A percentile compares a stretch with the other conserved stretches of the same genome.
Conservation (phyloP, 1,140 invertebrate genomes). For the Orchesella cincta region DNA sequence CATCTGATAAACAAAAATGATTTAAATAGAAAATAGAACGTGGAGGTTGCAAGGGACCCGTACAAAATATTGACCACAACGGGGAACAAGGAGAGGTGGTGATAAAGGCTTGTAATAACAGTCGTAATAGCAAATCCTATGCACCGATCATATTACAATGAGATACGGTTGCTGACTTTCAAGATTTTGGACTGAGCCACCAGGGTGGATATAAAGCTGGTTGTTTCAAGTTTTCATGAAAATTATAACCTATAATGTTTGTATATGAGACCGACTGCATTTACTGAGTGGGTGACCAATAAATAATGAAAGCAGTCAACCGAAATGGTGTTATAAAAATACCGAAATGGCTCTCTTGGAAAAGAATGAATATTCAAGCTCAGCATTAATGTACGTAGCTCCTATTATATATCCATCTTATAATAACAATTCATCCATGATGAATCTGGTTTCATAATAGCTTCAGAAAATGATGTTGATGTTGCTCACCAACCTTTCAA, state of each 20-base stretch:
- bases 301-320: slow-evolving; percentile 21
- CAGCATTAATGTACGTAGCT: background rate
- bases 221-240: too few species aligned
- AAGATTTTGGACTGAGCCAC: too few species aligned
- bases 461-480: background rate
- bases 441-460: slow-evolving; percentile 13
- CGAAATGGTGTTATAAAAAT: slow-evolving; percentile 19
- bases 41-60: too few species aligned
- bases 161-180: too few species aligned
- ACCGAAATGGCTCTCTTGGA: background rate
- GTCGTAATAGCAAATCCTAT: background rate
- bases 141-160: too few species aligned
- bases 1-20: too few species aligned
- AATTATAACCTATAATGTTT: too few species aligned
- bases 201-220: too few species aligned
- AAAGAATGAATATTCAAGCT: background rate
- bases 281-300: slow-evolving; percentile 17
- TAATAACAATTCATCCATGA: background rate
- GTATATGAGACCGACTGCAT: too few species aligned
- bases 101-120: background rate
- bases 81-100: background rate
- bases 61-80: too few species aligned
- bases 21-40: too few species aligned
- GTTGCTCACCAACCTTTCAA: too few species aligned
- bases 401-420: background rate